Conservation (phyloP, 2,888 invertebrate genomes). For the Liopterus haemorrhoidalis region DNA sequence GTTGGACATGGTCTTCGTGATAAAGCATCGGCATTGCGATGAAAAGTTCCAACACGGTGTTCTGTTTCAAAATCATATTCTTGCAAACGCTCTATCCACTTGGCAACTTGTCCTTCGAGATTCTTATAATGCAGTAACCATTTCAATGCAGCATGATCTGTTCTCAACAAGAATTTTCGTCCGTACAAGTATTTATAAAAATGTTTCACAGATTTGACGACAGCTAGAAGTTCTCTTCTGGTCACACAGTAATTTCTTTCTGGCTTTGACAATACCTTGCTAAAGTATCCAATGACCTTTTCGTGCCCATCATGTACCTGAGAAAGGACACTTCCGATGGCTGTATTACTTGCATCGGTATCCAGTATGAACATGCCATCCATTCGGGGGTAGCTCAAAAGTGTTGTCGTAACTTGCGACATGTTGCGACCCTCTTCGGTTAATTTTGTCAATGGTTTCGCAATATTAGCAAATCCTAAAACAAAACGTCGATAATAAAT, state of each 20-base stretch:
- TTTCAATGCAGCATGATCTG: constrained; percentile 36
- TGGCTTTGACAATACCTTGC: constrained; percentile 23
- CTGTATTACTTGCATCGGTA: background rate
- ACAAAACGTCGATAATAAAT: constrained; percentile 30
- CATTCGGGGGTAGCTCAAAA: background rate
- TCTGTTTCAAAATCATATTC: constrained; percentile 34
- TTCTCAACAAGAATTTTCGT: constrained; percentile 33
- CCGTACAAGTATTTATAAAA: constrained; percentile 37
- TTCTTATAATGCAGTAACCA: constrained; percentile 38
- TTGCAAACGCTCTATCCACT: constrained; percentile 36
- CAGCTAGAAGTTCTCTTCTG: constrained; percentile 32
- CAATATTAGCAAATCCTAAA: constrained; percentile 26
- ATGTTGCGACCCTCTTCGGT: background rate
- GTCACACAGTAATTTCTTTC: constrained; percentile 34
- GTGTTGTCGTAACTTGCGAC: background rate
- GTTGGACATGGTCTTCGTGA: constrained; percentile 29
- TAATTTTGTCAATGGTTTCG: constrained; percentile 14
- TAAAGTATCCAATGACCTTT: constrained; percentile 24
- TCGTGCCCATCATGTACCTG: constrained; percentile 21
- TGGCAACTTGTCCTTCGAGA: constrained; percentile 38
- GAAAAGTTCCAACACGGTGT: constrained; percentile 30
- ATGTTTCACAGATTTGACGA: constrained; percentile 32
- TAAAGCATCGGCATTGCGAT: constrained; percentile 31
- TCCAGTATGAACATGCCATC: background rate
- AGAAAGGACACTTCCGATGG: background rate